Evolutionary conservation across 2,797 vertebrate species (phyloP).

Genomic region (Macropus fuliginosus): DNA sequence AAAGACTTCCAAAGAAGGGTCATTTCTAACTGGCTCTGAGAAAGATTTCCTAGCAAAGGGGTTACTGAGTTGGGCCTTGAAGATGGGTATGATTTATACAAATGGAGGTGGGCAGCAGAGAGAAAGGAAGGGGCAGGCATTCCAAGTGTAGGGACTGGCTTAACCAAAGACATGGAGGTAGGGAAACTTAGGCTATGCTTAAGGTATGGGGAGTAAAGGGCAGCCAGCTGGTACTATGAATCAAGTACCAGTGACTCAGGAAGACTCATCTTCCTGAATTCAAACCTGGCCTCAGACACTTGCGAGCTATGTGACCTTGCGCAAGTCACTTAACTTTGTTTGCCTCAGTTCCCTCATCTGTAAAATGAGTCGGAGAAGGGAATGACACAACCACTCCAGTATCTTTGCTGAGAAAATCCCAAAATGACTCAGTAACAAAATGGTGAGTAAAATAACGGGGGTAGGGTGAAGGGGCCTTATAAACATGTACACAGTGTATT

Average conservation of each 20-base stretch:
- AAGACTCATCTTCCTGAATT: background rate
- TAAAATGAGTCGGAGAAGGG: background rate
- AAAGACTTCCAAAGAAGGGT: background rate
- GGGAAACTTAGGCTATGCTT: background rate
- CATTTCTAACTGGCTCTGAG: background rate
- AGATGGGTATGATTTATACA: background rate
- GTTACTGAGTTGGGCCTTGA: background rate
- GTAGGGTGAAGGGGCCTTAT: background rate
- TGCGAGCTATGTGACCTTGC: background rate
- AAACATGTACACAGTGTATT: background rate
- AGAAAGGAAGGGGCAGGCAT: background rate
- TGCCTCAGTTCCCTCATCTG: background rate
- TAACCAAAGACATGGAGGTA: background rate
- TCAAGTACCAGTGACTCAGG: background rate
- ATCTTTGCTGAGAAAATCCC: background rate
- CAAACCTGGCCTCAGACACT: background rate
- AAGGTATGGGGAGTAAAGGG: background rate
- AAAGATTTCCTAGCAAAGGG: background rate
- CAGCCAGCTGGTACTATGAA: background rate
- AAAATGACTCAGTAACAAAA: background rate
- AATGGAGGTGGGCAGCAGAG: background rate
- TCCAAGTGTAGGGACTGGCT: background rate
- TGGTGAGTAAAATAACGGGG: background rate
- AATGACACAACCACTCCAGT: background rate
- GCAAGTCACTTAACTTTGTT: background rate